Conservation (phyloP, 1,140 invertebrate species). For the Ceratina australensis region DNA sequence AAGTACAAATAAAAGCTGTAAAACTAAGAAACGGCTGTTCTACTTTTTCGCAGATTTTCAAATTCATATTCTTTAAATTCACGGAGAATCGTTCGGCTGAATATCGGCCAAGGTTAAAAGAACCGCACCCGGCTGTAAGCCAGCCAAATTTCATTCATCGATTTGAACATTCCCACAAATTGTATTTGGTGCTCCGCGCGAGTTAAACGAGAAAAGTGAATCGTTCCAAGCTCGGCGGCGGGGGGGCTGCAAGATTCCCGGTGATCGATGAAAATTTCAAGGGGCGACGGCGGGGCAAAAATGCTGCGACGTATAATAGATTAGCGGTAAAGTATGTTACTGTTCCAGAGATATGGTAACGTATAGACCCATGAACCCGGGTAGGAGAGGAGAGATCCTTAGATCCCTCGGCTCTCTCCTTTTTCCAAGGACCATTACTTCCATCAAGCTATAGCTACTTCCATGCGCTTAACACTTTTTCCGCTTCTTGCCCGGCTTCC, state of each 20-base stretch:
- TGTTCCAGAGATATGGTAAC: conserved; percentile 40
- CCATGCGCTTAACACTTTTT: conserved; percentile 48
- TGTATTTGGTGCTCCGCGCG: too few relatives aligned
- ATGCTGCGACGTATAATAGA: conserved; percentile 17
- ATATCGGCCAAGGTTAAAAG: too few relatives aligned
- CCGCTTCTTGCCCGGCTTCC: conserved; percentile 29
- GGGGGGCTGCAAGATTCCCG: background rate
- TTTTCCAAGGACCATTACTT: conserved; percentile 45
- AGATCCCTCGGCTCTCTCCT: conserved; percentile 16
- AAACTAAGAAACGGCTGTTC: too few relatives aligned
- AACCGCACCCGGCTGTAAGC: too few relatives aligned
- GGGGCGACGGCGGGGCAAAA: background rate
- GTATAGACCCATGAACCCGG: conserved; percentile 11
- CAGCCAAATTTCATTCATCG: too few relatives aligned
- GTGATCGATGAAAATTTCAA: conserved; percentile 12
- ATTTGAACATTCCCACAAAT: too few relatives aligned
- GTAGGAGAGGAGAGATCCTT: conserved; percentile 29
- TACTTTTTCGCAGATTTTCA: too few relatives aligned
- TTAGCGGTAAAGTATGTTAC: conserved; percentile 31
- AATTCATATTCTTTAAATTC: too few relatives aligned
- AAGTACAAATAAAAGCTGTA: too few relatives aligned
- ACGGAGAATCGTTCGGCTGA: too few relatives aligned
- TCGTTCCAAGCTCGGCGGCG: background rate
- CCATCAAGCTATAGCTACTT: conserved; percentile 33
- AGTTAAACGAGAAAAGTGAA: conserved; percentile 8